Base-by-base conservation (phyloP, 92 coral and sea anemone genomes). In the Phymanthus crucifer region DNA sequence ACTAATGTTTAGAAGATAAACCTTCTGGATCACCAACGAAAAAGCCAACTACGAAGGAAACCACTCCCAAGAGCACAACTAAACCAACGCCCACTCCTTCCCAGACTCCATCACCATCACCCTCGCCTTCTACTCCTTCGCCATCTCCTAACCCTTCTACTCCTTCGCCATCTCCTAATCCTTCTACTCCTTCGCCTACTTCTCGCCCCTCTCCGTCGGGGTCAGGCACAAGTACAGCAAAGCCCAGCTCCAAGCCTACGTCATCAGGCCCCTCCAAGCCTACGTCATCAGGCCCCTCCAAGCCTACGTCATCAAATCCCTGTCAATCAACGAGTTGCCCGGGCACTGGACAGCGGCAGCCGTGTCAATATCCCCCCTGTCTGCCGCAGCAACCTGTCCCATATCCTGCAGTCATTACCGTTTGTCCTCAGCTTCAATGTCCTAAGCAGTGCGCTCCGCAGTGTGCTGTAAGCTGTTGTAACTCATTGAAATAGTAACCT, bases 381-480 rank as follows among this genome's bases (percentile, higher is more conserved):
- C 64, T 2, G n/a, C n/a, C n/a, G 48, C 48, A 43, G 14, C 48
- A 43, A n/a, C 64, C 64, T 54, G 64, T 24, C n/a, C 27, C n/a
- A 11, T 54, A 54, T 24, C 64, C 64, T 24, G 64, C 10, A 54
- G 64, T 4, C 21, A 21, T 29, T 1, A 24, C 3, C 11, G 64
- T 6, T 3, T 54, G 64, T 54, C 64, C 64, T 54, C 64, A 54
- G 64, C 1, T 29, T 26, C 24, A 21, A 24, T 87, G 91, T 37
- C 81, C 87, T n/a, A 77, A 48, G 11, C 83, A 69, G 19, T 87
- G 91, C 74, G 84, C 85, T 14, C 91, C 91, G 32, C 40, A 34
- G 31, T 87, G 91, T 66, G 66, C 85, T 14, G 52, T 75, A 1
- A 57, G 78, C 3, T 87, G 91, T 71, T 87, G 91, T 33, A 54